Conservation (phyloP, 2,113 vertebrate species). For the Vidua macroura region DNA sequence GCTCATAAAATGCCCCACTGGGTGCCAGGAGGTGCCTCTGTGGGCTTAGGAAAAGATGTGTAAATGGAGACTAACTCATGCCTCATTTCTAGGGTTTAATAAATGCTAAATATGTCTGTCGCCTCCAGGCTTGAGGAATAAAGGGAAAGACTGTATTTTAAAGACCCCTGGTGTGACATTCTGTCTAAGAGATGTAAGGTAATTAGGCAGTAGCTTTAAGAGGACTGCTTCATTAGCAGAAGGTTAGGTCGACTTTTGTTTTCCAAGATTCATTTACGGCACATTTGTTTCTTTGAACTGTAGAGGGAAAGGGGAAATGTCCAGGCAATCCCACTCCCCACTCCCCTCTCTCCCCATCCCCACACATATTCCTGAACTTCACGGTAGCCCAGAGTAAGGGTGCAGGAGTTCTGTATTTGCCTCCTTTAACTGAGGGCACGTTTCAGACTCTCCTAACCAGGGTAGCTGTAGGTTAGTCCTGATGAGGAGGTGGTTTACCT, state of each 20-base stretch:
- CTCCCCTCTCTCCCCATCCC: not conserved
- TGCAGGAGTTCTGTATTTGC: not conserved
- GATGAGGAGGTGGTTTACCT: not conserved
- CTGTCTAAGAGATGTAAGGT: not conserved
- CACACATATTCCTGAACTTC: not conserved
- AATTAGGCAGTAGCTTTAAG: not conserved
- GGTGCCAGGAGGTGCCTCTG: accelerated
- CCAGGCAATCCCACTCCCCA: not conserved
- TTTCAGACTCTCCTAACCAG: not conserved
- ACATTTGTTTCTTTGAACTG: not conserved
- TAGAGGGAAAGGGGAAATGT: not conserved
- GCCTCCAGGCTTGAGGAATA: not conserved
- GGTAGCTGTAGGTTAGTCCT: not conserved
- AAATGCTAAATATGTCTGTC: not conserved
- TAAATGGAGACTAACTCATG: not conserved
- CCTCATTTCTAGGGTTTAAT: not conserved
- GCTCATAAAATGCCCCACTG: not conserved
- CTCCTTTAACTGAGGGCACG: not conserved
- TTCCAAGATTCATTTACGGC: not conserved
- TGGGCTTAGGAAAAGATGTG: not conserved
- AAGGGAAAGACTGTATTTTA: not conserved
- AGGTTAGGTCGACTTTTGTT: not conserved
- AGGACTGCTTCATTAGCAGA: not conserved
- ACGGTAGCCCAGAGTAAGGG: not conserved
- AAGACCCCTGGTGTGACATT: not conserved